These are phyloP conservation scores for Aegithalos caudatus DNA, from an alignment of 2,113 vertebrate species.

Conservation along the genomic window DNA sequence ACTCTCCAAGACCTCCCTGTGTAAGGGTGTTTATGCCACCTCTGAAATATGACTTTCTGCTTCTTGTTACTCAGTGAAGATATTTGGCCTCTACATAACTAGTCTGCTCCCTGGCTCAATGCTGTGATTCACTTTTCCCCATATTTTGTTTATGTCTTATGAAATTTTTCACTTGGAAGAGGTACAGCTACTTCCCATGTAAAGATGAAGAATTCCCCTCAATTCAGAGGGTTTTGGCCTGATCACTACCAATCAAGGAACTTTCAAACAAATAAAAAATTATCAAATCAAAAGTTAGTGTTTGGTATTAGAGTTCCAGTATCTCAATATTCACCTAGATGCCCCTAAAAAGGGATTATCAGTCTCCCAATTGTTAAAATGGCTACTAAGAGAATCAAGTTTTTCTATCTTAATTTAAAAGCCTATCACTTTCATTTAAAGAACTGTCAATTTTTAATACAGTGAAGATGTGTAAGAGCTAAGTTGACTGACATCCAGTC, in stretches of 20 bases:
- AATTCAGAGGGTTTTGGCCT: not conserved
- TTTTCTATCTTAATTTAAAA: not conserved
- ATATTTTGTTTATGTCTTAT: not conserved
- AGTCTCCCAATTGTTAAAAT: not conserved
- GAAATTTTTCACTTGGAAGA: not conserved
- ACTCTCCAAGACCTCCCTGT: not conserved
- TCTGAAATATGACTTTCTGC: not conserved
- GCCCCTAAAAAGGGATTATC: not conserved
- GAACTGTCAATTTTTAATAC: not conserved
- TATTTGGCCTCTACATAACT: not conserved
- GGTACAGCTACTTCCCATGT: not conserved
- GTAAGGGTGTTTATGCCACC: not conserved
- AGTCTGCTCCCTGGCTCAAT: not conserved
- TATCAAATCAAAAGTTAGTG: not conserved
- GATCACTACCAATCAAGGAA: not conserved
- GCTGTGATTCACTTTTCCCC: not conserved
- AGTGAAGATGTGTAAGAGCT: not conserved
- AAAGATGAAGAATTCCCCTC: not conserved
- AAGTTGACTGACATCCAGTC: not conserved
- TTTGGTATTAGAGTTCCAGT: not conserved
- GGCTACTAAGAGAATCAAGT: not conserved
- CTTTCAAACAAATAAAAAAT: not conserved
- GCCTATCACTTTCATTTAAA: not conserved
- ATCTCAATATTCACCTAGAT: not conserved
- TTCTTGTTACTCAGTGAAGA: not conserved